A percentile compares a stretch with the other conserved stretches of the same genome.
Conservation (phyloP, 2,113 vertebrate species). For the Tragelaphus imberbis region DNA sequence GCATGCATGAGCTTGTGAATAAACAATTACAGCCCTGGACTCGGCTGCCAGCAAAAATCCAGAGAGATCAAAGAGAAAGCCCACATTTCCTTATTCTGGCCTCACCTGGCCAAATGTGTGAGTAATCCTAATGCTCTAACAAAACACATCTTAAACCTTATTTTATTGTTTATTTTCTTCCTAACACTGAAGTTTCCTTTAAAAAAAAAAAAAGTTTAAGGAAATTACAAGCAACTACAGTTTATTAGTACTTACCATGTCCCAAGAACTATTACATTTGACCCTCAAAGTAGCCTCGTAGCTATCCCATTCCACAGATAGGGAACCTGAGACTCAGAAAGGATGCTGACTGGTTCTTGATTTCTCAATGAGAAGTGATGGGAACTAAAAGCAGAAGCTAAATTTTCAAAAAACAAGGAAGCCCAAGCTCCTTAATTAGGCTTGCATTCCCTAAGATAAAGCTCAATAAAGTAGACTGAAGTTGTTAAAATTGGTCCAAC, state of each 20-base stretch:
- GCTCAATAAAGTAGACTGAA: background rate
- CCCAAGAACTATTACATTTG: background rate
- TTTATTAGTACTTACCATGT: background rate
- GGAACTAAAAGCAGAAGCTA: background rate
- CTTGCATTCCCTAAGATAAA: background rate
- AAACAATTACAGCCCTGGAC: slow-evolving; percentile 73
- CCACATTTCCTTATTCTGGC: slow-evolving; percentile 61
- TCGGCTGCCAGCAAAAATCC: slow-evolving; percentile 71
- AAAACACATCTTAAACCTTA: slow-evolving; percentile 62
- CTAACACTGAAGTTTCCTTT: background rate
- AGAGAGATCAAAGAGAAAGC: slow-evolving; percentile 79
- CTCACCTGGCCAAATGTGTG: slow-evolving; percentile 78
- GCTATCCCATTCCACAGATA: background rate
- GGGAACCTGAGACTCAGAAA: background rate
- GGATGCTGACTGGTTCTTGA: background rate
- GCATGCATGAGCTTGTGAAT: background rate
- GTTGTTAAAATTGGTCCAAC: background rate
- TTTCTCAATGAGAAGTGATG: background rate
- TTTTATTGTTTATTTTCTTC: slow-evolving; percentile 60
- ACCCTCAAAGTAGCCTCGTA: background rate
- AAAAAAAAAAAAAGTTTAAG: background rate
- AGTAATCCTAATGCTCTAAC: slow-evolving; percentile 72
- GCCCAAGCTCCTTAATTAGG: background rate
- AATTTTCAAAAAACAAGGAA: background rate
- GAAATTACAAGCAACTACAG: background rate